These are phyloP conservation scores for Tamandua tetradactyla DNA, from an alignment of 2,797 vertebrate species.

Conservation along the genomic window DNA sequence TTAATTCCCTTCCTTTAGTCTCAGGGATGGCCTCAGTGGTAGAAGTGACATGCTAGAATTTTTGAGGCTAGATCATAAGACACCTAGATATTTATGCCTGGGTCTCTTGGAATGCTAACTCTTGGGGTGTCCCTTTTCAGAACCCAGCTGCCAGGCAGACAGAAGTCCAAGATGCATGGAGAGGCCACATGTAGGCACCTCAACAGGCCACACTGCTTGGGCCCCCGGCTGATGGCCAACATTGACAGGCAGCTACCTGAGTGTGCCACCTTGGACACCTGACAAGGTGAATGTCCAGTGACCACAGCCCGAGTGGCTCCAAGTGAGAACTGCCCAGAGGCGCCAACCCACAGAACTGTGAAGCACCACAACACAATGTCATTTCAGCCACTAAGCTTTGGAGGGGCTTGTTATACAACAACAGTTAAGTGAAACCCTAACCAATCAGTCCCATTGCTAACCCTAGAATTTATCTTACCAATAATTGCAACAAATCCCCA, in stretches of 20 bases:
- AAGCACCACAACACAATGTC: no score
- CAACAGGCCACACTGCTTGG: no score
- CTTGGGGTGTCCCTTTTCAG: neutral
- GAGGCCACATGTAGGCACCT: neutral
- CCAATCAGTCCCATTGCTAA: neutral
- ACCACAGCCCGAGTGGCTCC: neutral
- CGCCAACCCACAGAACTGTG: no score
- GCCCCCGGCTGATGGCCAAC: neutral
- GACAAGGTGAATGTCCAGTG: neutral
- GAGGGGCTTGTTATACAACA: neutral
- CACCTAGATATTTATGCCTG: no score
- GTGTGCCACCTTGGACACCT: rapidly evolving
- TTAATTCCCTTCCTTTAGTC: no score
- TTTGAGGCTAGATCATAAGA: no score
- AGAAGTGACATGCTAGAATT: neutral
- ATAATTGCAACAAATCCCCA: neutral
- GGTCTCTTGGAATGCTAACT: no score
- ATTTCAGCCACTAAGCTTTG: neutral
- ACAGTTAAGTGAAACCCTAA: neutral
- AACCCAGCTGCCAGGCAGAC: rapidly evolving
- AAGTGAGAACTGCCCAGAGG: neutral
- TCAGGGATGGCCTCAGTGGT: neutral
- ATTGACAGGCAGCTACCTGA: rapidly evolving
- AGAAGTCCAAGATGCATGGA: neutral
- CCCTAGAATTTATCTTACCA: neutral